Base-by-base conservation (phyloP, 2,888 invertebrate genomes). In the Phaonia tiefii region DNA sequence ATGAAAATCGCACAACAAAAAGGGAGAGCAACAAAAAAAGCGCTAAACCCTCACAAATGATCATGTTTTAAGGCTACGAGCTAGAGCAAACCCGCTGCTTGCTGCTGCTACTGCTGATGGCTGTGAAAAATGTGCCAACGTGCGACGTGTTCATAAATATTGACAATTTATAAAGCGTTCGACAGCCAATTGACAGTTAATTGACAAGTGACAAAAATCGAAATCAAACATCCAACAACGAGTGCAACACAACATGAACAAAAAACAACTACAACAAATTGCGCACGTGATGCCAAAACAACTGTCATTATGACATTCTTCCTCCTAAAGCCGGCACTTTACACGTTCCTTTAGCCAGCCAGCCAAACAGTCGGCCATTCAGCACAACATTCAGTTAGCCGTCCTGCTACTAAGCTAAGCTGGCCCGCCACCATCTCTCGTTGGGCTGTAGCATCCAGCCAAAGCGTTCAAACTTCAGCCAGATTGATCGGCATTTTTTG, bases 131-230 rank as follows among this genome's bases (percentile, higher is more conserved):
- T 63, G 63, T 37, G 13, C 42, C 63, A 13, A 8, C 63, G 20
- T 39, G 37, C 72, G 75, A 81, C 81, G 81, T 81, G 81, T 81
- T 81, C 81, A 81, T 81, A 81, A 81, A 81, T 81, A 81, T 81
- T 78, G 81, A 81, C 81, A 81, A 81, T 81, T 78, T 81, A 78
- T 81, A 78, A 81, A 81, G 81, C 81, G 81, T 81, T 81, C 78
- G 81, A 81, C 81, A 81, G 81, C 78, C 80, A 81, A 81, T 81
- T 81, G 81, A 78, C 81, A 78, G 74, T 81, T 81, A 82, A 79
- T 79, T 82, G 82, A 79, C 78, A 79, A 82, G 82, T 76, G 75
- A 82, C 82, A 79, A 82, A 79, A 79, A 82, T 76, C 73, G 75
- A 75, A 78, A 80, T 74, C 51, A 76, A 54, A 51, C 69, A 51